phyloP scores from a whole-genome alignment of 2,797 vertebrate genomes.

The Cuculus canorus region DNA sequence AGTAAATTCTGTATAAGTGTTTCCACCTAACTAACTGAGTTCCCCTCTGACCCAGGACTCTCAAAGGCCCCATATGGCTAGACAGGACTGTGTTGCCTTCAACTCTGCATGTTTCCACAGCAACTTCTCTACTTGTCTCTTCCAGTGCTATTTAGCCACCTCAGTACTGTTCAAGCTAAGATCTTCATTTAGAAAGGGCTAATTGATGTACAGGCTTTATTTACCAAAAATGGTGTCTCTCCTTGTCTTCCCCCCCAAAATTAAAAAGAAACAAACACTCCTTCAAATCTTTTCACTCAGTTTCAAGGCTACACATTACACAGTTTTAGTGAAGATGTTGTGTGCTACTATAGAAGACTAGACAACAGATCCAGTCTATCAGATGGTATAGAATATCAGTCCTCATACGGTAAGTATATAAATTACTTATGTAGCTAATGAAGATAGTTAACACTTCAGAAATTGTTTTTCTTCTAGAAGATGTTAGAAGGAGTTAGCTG shows the following conservation, averaged over 20 bases:
- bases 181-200: not conserved
- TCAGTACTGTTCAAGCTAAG: not conserved
- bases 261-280: not conserved
- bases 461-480: not conserved
- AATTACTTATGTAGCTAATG: not conserved
- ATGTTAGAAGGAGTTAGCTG: not conserved
- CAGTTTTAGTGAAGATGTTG: not conserved
- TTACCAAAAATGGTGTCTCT: not conserved
- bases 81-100: not conserved
- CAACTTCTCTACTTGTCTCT: not conserved
- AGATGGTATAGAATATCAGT: not conserved
- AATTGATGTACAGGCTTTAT: not conserved
- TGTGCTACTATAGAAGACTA: not conserved
- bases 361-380: not conserved
- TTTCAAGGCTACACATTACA: not conserved
- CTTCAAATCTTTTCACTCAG: not conserved
- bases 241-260: not conserved
- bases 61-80: not conserved
- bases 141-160: not conserved
- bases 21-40: not conserved
- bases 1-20: not conserved
- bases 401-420: not conserved
- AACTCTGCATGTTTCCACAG: not conserved
- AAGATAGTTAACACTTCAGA: not conserved
- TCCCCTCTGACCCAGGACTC: not conserved